phyloP scores from a whole-genome alignment of 30 jellyfish, hydroid and myxozoan species.

The Aurelia aurita region DNA sequence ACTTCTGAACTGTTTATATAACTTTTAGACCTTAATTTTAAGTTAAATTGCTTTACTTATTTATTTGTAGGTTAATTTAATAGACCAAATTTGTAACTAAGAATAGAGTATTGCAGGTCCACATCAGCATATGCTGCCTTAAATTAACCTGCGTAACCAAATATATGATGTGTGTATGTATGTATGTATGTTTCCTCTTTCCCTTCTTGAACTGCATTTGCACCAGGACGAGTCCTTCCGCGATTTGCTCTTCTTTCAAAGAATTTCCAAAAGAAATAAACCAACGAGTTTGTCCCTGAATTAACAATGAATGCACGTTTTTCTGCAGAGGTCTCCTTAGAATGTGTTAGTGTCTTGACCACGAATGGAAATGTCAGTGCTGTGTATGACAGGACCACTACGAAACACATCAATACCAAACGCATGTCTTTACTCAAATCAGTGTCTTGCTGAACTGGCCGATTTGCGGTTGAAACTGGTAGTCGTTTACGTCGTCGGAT shows the following conservation, averaged over 20 bases:
- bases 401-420: conserved; percentile 4
- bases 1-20: no score
- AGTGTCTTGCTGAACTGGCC: background rate
- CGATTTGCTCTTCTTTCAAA: background rate
- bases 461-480: background rate
- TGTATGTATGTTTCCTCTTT: no score
- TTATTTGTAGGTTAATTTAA: no score
- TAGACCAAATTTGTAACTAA: no score
- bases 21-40: no score
- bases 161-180: no score
- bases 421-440: background rate
- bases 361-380: conserved; percentile 6
- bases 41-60: no score
- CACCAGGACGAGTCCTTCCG: no score
- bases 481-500: conserved; percentile 3
- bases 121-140: no score
- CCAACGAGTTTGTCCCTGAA: conserved; percentile 3
- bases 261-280: conserved; percentile 29
- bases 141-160: no score
- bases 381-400: conserved; percentile 3
- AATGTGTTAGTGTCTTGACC: background rate
- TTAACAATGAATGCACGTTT: background rate
- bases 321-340: background rate
- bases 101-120: no score
- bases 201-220: no score